These are phyloP conservation scores for Thelaira solivaga DNA, from an alignment of 2,888 invertebrate genomes.

Conservation along the genomic window DNA sequence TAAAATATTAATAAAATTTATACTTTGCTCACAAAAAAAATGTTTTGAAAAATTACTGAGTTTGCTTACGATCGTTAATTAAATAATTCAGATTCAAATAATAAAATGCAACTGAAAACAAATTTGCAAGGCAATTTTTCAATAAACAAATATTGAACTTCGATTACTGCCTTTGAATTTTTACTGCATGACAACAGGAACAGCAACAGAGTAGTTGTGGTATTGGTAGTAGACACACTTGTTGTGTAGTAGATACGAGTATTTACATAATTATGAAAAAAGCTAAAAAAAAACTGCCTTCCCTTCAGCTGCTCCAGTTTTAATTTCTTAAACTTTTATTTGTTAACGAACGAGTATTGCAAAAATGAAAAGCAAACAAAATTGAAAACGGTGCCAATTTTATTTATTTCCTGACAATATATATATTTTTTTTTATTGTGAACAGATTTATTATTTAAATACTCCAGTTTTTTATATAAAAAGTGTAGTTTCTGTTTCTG, in stretches of 20 bases:
- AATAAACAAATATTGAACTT: constrained; percentile 1
- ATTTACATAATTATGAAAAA: neutral
- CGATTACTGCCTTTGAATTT: too few species aligned
- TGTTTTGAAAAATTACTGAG: too few species aligned
- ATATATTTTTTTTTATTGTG: neutral
- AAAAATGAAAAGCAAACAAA: neutral
- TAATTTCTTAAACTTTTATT: neutral
- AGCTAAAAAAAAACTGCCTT: neutral
- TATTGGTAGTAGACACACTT: neutral
- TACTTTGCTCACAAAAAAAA: too few species aligned
- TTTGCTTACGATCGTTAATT: too few species aligned
- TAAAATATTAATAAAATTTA: too few species aligned
- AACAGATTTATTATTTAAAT: neutral
- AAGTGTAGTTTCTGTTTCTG: neutral
- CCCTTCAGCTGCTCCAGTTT: constrained; percentile 28
- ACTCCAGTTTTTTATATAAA: neutral
- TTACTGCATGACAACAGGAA: too few species aligned
- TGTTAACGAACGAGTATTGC: neutral
- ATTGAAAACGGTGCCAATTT: constrained; percentile 36
- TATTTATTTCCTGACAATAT: constrained; percentile 32
- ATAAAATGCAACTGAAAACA: too few species aligned
- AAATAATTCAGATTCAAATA: too few species aligned
- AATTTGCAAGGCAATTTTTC: too few species aligned
- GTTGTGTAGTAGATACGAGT: neutral
- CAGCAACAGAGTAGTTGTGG: too few species aligned